phyloP scores from a whole-genome alignment of 2,113 vertebrate species.

The Calonectris borealis region DNA sequence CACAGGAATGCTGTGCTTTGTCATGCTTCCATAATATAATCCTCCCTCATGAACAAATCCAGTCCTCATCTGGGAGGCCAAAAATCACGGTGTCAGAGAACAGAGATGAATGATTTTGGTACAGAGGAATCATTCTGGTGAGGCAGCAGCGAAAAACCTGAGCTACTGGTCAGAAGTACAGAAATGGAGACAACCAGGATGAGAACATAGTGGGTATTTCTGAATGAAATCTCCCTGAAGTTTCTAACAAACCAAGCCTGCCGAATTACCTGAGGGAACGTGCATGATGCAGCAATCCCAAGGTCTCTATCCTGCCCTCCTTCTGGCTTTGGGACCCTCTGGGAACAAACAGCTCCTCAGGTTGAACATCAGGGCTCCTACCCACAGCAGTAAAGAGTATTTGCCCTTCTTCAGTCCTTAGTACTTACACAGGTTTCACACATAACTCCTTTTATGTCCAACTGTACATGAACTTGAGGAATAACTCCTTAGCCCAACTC shows the following conservation, averaged over 20 bases:
- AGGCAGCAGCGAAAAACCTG: neutral
- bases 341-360: neutral
- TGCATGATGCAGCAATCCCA: neutral
- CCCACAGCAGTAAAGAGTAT: neutral
- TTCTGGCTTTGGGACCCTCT: neutral
- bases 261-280: neutral
- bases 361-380: neutral
- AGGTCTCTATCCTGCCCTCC: neutral
- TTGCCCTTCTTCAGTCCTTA: neutral
- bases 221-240: neutral
- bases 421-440: neutral
- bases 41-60: neutral
- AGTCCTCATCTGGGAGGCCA: neutral
- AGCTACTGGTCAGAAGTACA: fast-evolving
- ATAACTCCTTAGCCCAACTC: neutral
- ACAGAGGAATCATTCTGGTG: neutral
- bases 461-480: neutral
- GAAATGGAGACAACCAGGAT: neutral
- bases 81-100: neutral
- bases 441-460: neutral
- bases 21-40: neutral
- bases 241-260: neutral
- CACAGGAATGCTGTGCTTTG: neutral
- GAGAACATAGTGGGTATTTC: neutral
- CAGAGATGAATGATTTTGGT: neutral